Base-by-base conservation (phyloP, 2,888 invertebrate genomes). In the Lithodes maja region DNA sequence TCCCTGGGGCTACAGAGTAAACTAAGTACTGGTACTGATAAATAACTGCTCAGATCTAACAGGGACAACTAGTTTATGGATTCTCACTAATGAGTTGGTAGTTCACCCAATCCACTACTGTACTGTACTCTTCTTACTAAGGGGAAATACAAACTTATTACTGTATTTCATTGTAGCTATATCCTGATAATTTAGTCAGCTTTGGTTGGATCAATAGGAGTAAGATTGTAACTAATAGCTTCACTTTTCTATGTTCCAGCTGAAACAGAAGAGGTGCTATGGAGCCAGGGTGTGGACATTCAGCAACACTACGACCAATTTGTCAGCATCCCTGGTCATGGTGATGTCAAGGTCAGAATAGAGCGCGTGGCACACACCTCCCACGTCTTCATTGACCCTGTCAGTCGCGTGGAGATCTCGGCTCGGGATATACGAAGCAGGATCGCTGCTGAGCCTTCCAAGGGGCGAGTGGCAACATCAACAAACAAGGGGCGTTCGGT, bases 371-470 rank as follows among this genome's bases (percentile, higher is more conserved):
- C 94, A 50, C 93, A 93, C 92, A 93, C 94, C 3, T 93, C 93
- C 33, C 93, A 94, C 91, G 92, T 94, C 3, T 93, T 93, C 83
- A 92, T 95, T 78, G 94, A 94, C 88, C 93, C 94, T 15, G 95
- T 96, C 84, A 96, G 95, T 83, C 95, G 96, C 92, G 95, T 96
- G 89, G 97, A 97, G 93, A 95, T 97, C 92, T 97, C 96, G 3
- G 97, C 97, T 2, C 96, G 96, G 92, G 97, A 97, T 92, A 96
- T 98, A 52, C 95, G 97, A 92, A 95, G 95, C 77, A 95, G 97
- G 79, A 94, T 97, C 53, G 89, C 93, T 92, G 91, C 93, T 9
- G 77, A 83, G 15, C 80, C 91, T n/a, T 81, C 75, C 15, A 83
- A 83, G 79, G 85, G 85, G 12, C 80, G 89, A 33, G 86, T 87